Conservation (phyloP, 2,888 invertebrate species). For the Venustoraphidia nigricollis region DNA sequence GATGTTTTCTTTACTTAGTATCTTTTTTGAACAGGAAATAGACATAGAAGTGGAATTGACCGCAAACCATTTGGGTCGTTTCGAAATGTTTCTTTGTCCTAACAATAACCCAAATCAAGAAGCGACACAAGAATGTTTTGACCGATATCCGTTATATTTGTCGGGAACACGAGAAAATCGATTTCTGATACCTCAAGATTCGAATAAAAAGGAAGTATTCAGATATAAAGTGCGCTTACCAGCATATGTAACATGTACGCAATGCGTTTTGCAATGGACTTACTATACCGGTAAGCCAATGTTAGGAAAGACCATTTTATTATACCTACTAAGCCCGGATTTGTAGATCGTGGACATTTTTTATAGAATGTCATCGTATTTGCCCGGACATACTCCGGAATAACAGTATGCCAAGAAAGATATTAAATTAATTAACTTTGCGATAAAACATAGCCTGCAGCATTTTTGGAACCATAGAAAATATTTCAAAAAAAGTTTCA, state of each 20-base stretch:
- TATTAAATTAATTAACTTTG: too few species aligned
- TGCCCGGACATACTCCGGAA: too few species aligned
- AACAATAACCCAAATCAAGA: constrained; percentile 66
- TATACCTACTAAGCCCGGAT: too few species aligned
- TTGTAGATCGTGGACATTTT: background rate
- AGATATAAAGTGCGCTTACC: constrained; percentile 66
- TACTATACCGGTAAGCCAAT: constrained; percentile 56
- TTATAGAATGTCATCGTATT: too few species aligned
- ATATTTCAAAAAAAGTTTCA: too few species aligned
- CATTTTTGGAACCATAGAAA: too few species aligned
- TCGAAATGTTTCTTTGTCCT: constrained; percentile 73
- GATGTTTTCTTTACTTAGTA: background rate
- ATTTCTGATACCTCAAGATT: constrained; percentile 53
- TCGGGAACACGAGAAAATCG: constrained; percentile 55
- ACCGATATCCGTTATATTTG: constrained; percentile 60
- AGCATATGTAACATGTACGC: constrained; percentile 68
- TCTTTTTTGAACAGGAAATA: constrained; percentile 40
- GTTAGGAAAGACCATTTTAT: background rate
- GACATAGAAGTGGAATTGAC: constrained; percentile 77
- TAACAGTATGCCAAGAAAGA: too few species aligned
- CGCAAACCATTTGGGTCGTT: constrained; percentile 78
- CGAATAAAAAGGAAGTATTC: constrained; percentile 28
- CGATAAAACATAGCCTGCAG: too few species aligned
- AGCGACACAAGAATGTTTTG: constrained; percentile 71
- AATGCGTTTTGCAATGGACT: constrained; percentile 87